Evolutionary conservation across 2,797 vertebrate species (phyloP), one percentile per base, ranked within the genome.

Genomic region (Myotis pilosus): DNA sequence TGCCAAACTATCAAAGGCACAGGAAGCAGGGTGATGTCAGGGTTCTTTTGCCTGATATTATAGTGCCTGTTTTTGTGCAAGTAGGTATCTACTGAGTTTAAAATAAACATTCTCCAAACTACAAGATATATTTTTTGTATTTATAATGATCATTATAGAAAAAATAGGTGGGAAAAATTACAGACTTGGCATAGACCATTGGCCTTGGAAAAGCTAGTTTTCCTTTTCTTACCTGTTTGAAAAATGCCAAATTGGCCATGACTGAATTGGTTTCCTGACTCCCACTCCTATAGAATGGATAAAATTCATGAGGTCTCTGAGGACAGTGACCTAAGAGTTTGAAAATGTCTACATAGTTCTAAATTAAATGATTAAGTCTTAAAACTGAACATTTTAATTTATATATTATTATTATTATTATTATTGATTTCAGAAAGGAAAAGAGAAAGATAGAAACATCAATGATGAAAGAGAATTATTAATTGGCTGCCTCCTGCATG

Each of bases 311-410:
- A 93, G 22, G 7, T 81, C 7, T 81, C 66, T 91, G 47, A 88
- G 41, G 57, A 17, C 53, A 20, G 16, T 87, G 11, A 84, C 80
- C 3, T 51, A 89, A 83, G 28, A 88, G 22, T 64, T 7, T 66
- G 15, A 90, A 90, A 33, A 44, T 49, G 47, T 81, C 33, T 82
- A 68, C 82, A 69, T 72, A 93, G 41, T 81, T 71, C 7, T 76
- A 87, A 57, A 64, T 84, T 51, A 94, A 86, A 85, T 91, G 55
- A 68, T 22, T 88, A 88, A 84, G 44, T 75, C 30, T 53, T n/a
- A 2, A 79, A 95, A 38, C 16, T 81, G 15, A 6, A 88, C 68
- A 9, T 44, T 64, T 66, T 86, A 8, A 53, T 51, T 6, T 51
- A 51, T 53, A 53, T 53, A 53, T 53, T 10, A 44, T 44, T 6